phyloP scores from a whole-genome alignment of 2,888 invertebrate genomes.

The Plagodis pulveraria region DNA sequence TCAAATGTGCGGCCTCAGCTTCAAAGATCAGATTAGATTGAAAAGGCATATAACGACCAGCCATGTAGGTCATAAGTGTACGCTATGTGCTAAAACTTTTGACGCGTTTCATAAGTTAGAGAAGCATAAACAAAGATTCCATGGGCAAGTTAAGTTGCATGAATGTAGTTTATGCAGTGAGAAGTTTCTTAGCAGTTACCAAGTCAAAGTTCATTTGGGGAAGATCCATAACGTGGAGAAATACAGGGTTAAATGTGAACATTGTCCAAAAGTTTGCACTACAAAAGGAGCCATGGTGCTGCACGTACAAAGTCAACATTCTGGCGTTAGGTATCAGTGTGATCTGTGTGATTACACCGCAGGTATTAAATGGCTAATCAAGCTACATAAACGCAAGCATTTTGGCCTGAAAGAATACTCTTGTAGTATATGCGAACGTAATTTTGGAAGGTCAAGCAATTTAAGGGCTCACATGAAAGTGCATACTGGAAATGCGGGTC shows the following conservation, averaged over 20 bases:
- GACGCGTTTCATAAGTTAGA: conserved; percentile 53
- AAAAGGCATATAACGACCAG: conserved; percentile 59
- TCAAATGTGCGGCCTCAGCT: conserved; percentile 65
- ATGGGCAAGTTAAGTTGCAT: conserved; percentile 51
- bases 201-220: conserved; percentile 69
- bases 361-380: conserved; percentile 64
- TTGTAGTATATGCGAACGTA: conserved; percentile 83
- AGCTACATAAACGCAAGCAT: conserved; percentile 77
- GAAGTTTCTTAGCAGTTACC: conserved; percentile 57
- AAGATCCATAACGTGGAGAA: conserved; percentile 70
- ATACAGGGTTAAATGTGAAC: conserved; percentile 64
- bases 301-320: conserved; percentile 80
- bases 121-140: conserved; percentile 59
- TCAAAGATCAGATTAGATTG: conserved; percentile 57
- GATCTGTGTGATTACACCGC: conserved; percentile 68
- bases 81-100: conserved; percentile 75
- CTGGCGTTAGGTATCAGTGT: conserved; percentile 58
- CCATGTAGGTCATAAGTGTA: conserved; percentile 58
- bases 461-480: conserved; percentile 69
- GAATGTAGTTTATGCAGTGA: conserved; percentile 60
- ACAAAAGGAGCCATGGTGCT: conserved; percentile 82
- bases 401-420: conserved; percentile 75
- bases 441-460: conserved; percentile 82
- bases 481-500: conserved; percentile 61
- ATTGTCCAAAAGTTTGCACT: conserved; percentile 70